Evolutionary conservation across 92 coral and sea anemone genomes (phyloP).

Genomic region (Parazoanthus swiftii): DNA sequence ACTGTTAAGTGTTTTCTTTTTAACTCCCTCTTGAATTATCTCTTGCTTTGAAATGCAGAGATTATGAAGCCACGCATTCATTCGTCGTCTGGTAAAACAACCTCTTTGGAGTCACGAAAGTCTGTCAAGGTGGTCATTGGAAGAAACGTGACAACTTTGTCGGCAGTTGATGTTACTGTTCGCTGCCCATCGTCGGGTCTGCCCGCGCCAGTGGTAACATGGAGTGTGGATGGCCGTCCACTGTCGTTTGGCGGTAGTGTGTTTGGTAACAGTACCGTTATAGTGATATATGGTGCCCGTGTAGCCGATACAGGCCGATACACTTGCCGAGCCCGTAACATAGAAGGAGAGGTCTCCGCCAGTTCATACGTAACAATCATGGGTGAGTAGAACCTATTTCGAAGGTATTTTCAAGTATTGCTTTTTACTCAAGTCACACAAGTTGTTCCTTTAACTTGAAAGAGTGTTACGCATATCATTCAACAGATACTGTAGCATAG

Average conservation of each 20-base stretch:
- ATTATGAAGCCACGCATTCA: slow-evolving; percentile 21
- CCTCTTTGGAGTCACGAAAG: slow-evolving; percentile 26
- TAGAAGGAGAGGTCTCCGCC: slow-evolving; percentile 68
- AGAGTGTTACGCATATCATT: too few species aligned
- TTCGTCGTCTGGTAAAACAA: slow-evolving; percentile 28
- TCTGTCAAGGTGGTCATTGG: slow-evolving; percentile 72
- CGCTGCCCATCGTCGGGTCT: slow-evolving; percentile 63
- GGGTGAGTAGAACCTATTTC: slow-evolving; percentile 47
- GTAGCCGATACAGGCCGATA: slow-evolving; percentile 80
- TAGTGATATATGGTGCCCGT: slow-evolving; percentile 62
- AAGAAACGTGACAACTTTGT: slow-evolving; percentile 69
- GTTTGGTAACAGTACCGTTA: slow-evolving; percentile 63
- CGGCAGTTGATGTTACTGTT: slow-evolving; percentile 47
- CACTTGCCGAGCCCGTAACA: slow-evolving; percentile 79
- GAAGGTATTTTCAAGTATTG: neutral
- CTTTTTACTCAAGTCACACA: neutral
- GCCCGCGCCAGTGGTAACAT: slow-evolving; percentile 62
- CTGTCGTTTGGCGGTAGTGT: slow-evolving; percentile 59
- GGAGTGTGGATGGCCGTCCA: slow-evolving; percentile 57
- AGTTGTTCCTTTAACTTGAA: neutral
- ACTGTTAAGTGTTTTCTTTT: too few species aligned
- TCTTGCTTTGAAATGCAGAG: slow-evolving; percentile 4
- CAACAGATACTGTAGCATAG: too few species aligned
- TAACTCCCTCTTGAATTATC: neutral
- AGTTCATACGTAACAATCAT: slow-evolving; percentile 62